Evolutionary conservation across 1,140 invertebrate species (phyloP).

Genomic region (Ptiloglossa arizonensis): DNA sequence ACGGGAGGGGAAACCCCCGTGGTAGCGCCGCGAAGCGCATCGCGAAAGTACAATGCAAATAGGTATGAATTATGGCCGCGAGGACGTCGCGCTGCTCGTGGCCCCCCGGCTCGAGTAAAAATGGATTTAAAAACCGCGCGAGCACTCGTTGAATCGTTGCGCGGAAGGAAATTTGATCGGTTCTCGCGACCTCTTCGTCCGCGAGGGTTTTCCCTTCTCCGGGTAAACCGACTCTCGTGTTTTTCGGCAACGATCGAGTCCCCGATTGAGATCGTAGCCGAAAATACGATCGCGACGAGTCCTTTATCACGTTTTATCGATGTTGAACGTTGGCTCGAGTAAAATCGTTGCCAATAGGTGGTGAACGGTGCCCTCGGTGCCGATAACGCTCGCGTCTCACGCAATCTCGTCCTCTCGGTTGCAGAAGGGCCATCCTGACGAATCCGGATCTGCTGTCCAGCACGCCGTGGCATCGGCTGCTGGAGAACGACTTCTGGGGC

Average conservation of each 20-base stretch:
- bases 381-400: neutral
- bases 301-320: too few relatives aligned
- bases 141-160: conserved; percentile 7
- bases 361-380: too few relatives aligned
- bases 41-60: conserved; percentile 2
- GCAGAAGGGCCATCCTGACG: conserved; percentile 93
- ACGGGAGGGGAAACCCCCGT: neutral
- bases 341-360: too few relatives aligned
- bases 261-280: too few relatives aligned
- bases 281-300: too few relatives aligned
- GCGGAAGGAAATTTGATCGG: neutral
- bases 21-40: neutral
- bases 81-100: too few relatives aligned
- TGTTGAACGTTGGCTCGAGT: too few relatives aligned
- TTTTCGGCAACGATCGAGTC: too few relatives aligned
- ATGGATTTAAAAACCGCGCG: conserved; percentile 1
- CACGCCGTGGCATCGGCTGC: conserved; percentile 87
- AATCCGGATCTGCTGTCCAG: conserved; percentile 92
- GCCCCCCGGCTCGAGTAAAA: too few relatives aligned
- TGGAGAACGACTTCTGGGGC: conserved; percentile 96
- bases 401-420: conserved; percentile 72
- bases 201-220: too few relatives aligned
- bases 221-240: too few relatives aligned
- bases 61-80: neutral
- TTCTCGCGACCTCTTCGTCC: neutral